Percentiles rank a stretch among this genome's conserved stretches.
Evolutionary conservation across 1,140 invertebrate species (phyloP).

Genomic region (Eurosta solidaginis): DNA sequence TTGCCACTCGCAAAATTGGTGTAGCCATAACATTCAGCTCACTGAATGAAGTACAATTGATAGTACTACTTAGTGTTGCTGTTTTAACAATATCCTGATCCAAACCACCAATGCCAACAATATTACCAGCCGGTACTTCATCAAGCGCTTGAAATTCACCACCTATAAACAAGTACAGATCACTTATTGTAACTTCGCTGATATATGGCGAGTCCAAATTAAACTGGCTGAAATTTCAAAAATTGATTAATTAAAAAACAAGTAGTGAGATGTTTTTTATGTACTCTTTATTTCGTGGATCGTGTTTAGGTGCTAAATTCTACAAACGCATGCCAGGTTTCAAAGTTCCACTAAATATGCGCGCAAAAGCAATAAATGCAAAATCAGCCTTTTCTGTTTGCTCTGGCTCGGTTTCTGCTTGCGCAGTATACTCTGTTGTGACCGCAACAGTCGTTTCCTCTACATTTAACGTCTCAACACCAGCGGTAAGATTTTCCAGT

Average conservation of each 20-base stretch:
- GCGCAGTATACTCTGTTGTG: conserved; percentile 28
- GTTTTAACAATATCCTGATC: conserved; percentile 88
- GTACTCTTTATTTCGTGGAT: conserved; percentile 66
- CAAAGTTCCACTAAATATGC: conserved; percentile 89
- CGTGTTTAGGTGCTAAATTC: conserved; percentile 89
- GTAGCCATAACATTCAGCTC: conserved; percentile 79
- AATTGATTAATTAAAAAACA: neutral
- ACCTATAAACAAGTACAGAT: conserved; percentile 92
- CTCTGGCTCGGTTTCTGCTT: conserved; percentile 36
- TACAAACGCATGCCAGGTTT: conserved; percentile 78
- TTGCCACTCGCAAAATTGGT: conserved; percentile 91
- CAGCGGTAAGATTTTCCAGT: conserved; percentile 61
- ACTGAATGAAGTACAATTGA: conserved; percentile 87
- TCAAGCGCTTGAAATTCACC: conserved; percentile 83
- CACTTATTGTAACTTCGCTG: conserved; percentile 67
- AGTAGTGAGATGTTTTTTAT: neutral
- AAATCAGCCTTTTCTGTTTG: conserved; percentile 51
- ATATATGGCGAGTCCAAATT: conserved; percentile 60
- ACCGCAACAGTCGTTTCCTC: conserved; percentile 32
- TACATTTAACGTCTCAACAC: conserved; percentile 57
- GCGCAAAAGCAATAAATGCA: conserved; percentile 89
- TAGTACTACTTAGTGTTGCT: conserved; percentile 83
- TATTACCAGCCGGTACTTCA: conserved; percentile 84
- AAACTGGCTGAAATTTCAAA: conserved; percentile 32
- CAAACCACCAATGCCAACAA: conserved; percentile 86